Conservation (phyloP, 2,797 vertebrate species). For the Acropternis orthonyx region DNA sequence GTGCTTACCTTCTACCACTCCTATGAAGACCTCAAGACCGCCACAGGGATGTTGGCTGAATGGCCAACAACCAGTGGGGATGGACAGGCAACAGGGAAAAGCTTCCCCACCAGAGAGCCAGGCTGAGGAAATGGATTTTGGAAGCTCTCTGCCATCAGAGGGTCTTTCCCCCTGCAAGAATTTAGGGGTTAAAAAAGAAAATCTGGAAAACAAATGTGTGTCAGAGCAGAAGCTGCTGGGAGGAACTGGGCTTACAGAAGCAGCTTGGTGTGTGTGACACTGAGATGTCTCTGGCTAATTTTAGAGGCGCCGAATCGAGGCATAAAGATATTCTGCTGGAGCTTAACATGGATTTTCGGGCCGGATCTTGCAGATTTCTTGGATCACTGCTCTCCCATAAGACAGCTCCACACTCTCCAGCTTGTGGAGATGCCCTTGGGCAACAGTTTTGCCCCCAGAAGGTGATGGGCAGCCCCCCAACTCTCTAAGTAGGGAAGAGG, state of each 20-base stretch:
- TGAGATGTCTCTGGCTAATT: conserved; percentile 9
- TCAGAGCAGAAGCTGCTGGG: conserved; percentile 39
- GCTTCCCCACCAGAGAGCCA: fast-evolving
- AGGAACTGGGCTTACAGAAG: conserved; percentile 37
- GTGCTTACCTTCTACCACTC: not conserved
- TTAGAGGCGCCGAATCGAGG: conserved; percentile 12
- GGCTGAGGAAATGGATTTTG: not conserved
- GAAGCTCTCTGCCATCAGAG: not conserved
- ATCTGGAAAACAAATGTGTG: conserved; percentile 6
- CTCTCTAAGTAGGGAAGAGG: not conserved
- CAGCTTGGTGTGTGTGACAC: conserved; percentile 50
- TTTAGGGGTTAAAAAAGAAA: conserved; percentile 20
- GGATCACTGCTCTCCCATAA: not conserved
- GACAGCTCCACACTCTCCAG: not conserved
- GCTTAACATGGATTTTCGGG: not conserved
- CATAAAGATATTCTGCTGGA: conserved; percentile 27
- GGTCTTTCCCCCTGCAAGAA: not conserved
- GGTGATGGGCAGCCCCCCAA: not conserved
- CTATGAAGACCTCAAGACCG: not conserved
- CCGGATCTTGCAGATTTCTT: not conserved
- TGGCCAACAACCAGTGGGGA: not conserved
- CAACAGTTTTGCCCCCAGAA: not conserved
- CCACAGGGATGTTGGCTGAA: not conserved
- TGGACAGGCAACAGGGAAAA: not conserved
- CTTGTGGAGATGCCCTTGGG: not conserved